phyloP scores from a whole-genome alignment of 2,797 vertebrate genomes.

The Tragopan temminckii region DNA sequence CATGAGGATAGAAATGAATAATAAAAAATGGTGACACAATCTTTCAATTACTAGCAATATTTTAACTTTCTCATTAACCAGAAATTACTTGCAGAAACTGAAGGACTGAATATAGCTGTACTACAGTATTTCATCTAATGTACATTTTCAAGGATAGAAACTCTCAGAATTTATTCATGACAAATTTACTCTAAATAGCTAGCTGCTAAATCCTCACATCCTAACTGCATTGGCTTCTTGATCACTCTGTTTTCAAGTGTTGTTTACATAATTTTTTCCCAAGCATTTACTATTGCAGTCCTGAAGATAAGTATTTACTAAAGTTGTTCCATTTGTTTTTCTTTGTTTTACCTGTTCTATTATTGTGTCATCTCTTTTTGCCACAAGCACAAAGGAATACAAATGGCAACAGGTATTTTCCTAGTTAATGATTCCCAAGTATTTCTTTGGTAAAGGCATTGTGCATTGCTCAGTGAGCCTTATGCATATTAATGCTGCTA shows the following conservation, averaged over 20 bases:
- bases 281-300: not conserved
- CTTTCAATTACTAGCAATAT: not conserved
- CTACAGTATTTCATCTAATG: not conserved
- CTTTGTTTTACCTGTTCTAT: not conserved
- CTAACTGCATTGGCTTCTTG: not conserved
- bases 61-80: not conserved
- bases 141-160: not conserved
- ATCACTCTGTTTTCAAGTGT: not conserved
- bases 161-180: not conserved
- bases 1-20: not conserved
- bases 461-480: not conserved
- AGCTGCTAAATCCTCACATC: not conserved
- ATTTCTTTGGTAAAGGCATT: not conserved
- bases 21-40: not conserved
- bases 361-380: not conserved
- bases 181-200: not conserved
- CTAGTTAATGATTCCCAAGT: not conserved
- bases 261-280: not conserved
- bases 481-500: not conserved
- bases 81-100: not conserved
- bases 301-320: not conserved
- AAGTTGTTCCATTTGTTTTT: not conserved
- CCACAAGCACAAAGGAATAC: not conserved
- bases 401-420: accelerated
- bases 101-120: not conserved